These are phyloP conservation scores for Zonitis immaculata DNA, from an alignment of 2,888 invertebrate genomes.

Conservation along the genomic window DNA sequence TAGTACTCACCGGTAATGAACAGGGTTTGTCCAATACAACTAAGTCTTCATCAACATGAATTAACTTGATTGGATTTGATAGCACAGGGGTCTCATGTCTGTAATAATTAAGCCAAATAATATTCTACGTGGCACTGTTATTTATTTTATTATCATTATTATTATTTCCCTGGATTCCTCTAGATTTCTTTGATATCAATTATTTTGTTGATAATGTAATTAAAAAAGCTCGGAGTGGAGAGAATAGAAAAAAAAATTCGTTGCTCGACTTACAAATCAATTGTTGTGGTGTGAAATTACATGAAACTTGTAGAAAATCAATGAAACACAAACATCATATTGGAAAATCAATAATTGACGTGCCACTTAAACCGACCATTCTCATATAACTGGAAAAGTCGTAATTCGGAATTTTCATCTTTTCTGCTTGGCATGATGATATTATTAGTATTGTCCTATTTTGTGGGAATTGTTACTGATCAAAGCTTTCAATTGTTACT, in stretches of 20 bases:
- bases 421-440: too few relatives aligned
- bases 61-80: conserved; percentile 72
- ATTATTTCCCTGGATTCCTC: too few relatives aligned
- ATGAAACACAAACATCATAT: background rate
- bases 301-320: background rate
- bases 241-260: too few relatives aligned
- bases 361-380: too few relatives aligned
- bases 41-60: conserved; percentile 78
- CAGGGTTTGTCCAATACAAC: conserved; percentile 88
- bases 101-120: conserved; percentile 40
- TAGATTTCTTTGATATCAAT: too few relatives aligned
- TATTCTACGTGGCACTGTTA: conserved; percentile 16
- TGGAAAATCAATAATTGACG: background rate
- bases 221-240: too few relatives aligned
- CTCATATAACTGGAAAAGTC: too few relatives aligned
- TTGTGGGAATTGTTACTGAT: too few relatives aligned
- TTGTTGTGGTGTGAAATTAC: background rate
- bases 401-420: too few relatives aligned
- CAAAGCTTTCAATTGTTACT: background rate
- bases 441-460: too few relatives aligned
- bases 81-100: conserved; percentile 87
- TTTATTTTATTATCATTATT: background rate
- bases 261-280: too few relatives aligned
- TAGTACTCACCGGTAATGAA: conserved; percentile 76
- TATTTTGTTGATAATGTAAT: too few relatives aligned